Conservation (phyloP, 2,113 vertebrate species). For the Alethe castanea region DNA sequence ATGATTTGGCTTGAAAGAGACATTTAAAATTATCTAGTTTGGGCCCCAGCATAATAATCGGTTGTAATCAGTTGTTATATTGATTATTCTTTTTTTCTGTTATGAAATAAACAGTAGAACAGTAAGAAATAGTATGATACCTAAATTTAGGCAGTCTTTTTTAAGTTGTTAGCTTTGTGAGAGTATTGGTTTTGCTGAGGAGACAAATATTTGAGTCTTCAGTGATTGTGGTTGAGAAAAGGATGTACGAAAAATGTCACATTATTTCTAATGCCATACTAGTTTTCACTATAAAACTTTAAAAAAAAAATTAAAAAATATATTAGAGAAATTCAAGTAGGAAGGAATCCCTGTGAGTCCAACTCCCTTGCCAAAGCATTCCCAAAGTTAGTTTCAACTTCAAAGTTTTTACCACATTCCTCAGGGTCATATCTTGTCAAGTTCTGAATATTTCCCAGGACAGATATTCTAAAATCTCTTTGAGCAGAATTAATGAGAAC, state of each 20-base stretch:
- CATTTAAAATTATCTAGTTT: background rate
- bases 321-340: background rate
- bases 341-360: background rate
- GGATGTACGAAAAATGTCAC: background rate
- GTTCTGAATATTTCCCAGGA: background rate
- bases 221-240: background rate
- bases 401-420: background rate
- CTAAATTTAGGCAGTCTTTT: background rate
- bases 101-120: background rate
- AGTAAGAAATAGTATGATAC: background rate
- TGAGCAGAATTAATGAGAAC: background rate
- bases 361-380: background rate
- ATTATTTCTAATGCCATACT: background rate
- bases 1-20: background rate
- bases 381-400: background rate
- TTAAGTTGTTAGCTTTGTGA: background rate
- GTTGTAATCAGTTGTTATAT: background rate
- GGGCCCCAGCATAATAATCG: background rate
- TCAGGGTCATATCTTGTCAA: background rate
- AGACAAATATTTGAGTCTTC: background rate
- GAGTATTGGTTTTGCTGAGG: background rate
- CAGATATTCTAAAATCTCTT: background rate
- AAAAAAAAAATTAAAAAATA: background rate
- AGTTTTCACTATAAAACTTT: background rate
- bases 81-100: background rate